phyloP scores from a whole-genome alignment of 2,888 invertebrate species.

The Phyllotreta striolata region DNA sequence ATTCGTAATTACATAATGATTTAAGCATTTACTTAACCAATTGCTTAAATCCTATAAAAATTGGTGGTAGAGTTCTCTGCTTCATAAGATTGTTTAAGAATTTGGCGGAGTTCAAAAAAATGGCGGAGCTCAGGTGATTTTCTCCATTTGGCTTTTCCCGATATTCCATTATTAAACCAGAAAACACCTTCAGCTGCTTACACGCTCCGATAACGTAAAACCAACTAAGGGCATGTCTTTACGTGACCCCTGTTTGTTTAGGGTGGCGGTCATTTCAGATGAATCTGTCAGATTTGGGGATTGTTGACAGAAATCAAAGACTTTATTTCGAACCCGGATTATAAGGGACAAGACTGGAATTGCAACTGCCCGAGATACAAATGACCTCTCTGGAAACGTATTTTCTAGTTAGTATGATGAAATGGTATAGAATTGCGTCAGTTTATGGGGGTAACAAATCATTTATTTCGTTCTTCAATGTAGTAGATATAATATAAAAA shows the following conservation, averaged over 20 bases:
- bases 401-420: conserved; percentile 16
- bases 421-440: conserved; percentile 8
- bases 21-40: too few relatives aligned
- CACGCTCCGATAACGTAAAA: conserved; percentile 21
- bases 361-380: conserved; percentile 29
- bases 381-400: conserved; percentile 21
- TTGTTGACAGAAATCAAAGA: conserved; percentile 53
- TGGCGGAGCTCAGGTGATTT: not conserved
- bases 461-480: not conserved
- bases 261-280: conserved; percentile 49
- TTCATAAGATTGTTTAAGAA: too few relatives aligned
- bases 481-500: too few relatives aligned
- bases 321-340: conserved; percentile 49
- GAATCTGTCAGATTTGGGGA: conserved; percentile 47
- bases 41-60: too few relatives aligned
- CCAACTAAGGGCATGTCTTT: conserved; percentile 40
- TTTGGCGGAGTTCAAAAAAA: too few relatives aligned
- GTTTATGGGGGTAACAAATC: too few relatives aligned
- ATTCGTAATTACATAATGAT: too few relatives aligned
- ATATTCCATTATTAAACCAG: conserved; percentile 5
- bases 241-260: conserved; percentile 51
- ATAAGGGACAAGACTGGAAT: conserved; percentile 50
- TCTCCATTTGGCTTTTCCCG: not conserved
- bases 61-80: too few relatives aligned
- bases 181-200: conserved; percentile 20